Percentiles rank a stretch among this genome's conserved stretches.
These are phyloP conservation scores for Melanostoma mellinum DNA, from an alignment of 2,888 invertebrate species.

Conservation along the genomic window DNA sequence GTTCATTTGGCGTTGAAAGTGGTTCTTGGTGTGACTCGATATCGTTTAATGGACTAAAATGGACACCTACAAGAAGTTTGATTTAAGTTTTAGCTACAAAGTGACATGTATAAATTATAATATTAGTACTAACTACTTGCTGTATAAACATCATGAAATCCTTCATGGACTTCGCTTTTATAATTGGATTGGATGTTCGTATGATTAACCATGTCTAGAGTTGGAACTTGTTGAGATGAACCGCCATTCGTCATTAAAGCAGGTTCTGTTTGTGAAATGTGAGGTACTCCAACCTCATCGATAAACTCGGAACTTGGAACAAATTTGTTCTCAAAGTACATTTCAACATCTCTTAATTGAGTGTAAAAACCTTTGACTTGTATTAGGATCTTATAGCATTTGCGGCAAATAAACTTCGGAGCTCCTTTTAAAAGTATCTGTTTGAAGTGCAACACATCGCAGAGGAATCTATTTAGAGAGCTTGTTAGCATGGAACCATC, in stretches of 20 bases:
- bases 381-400: constrained; percentile 39
- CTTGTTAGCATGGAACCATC: constrained; percentile 36
- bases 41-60: constrained; percentile 24
- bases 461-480: constrained; percentile 23
- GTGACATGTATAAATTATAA: too few species aligned
- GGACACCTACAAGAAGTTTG: not conserved
- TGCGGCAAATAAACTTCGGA: constrained; percentile 21
- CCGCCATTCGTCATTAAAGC: not conserved
- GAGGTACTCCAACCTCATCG: not conserved
- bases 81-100: not conserved
- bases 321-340: constrained; percentile 25
- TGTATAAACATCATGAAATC: constrained; percentile 34
- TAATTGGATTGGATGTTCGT: not conserved
- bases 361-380: constrained; percentile 39
- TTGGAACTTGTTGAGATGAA: constrained; percentile 9
- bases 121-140: not conserved
- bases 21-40: constrained; percentile 22
- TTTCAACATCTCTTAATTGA: constrained; percentile 48
- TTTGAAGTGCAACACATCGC: constrained; percentile 33
- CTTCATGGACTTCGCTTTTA: not conserved
- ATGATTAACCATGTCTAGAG: not conserved
- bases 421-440: not conserved
- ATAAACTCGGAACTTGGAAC: not conserved
- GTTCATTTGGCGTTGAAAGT: not conserved
- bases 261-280: not conserved